These are phyloP conservation scores for Perognathus longimembris DNA, from an alignment of 2,113 vertebrate species.

Conservation along the genomic window DNA sequence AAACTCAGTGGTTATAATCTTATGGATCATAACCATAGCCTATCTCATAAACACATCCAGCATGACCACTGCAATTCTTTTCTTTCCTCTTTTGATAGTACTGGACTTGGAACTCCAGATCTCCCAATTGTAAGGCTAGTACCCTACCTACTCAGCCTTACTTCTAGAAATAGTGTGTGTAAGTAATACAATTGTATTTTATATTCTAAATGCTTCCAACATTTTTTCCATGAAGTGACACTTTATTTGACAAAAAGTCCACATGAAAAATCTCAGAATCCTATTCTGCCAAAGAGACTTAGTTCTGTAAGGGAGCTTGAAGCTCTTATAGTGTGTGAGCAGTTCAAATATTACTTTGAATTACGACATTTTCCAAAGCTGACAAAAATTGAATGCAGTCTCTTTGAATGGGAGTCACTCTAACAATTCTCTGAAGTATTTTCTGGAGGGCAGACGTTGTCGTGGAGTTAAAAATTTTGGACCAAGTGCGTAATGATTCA, in stretches of 20 bases:
- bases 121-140: no score
- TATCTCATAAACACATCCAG: no score
- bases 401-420: conserved; percentile 64
- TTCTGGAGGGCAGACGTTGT: conserved; percentile 61
- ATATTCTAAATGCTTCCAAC: conserved; percentile 15
- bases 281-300: conserved; percentile 62
- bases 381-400: conserved; percentile 44
- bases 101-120: no score
- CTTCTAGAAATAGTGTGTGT: no score
- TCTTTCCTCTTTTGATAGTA: no score
- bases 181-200: conserved; percentile 47
- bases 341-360: conserved; percentile 70
- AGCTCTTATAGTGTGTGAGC: conserved; percentile 55
- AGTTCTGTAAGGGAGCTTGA: conserved; percentile 39
- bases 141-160: no score
- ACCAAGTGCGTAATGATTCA: conserved; percentile 89
- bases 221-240: conserved; percentile 35
- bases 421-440: conserved; percentile 75
- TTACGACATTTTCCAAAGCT: conserved; percentile 65
- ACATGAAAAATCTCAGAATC: conserved; percentile 54
- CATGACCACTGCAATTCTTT: no score
- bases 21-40: neutral
- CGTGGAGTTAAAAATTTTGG: conserved; percentile 80
- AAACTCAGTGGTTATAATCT: no score
- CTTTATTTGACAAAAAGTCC: conserved; percentile 60